A percentile compares a stretch with the other conserved stretches of the same genome.
These are phyloP conservation scores for Poeciliopsis retropinna DNA, from an alignment of 2,113 vertebrate genomes.

Conservation along the genomic window DNA sequence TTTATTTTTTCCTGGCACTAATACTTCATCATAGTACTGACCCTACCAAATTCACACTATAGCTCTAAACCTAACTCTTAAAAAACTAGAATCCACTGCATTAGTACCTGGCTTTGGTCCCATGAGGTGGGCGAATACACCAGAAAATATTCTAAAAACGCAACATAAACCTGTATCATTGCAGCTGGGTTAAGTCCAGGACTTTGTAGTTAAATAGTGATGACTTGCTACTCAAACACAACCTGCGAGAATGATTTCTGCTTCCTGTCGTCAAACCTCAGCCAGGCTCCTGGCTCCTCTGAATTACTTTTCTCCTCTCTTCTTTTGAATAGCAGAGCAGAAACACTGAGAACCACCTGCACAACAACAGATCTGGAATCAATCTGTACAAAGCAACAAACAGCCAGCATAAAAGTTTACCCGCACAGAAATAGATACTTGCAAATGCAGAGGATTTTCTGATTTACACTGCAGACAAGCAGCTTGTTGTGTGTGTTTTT, in stretches of 20 bases:
- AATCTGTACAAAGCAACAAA: constrained; percentile 49
- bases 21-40: no score
- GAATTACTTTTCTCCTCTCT: constrained; percentile 53
- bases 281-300: constrained; percentile 20
- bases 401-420: constrained; percentile 31
- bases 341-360: constrained; percentile 40
- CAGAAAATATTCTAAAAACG: no score
- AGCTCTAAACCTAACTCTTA: no score
- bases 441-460: constrained; percentile 5
- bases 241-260: constrained; percentile 46
- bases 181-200: constrained; percentile 36
- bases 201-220: constrained; percentile 49
- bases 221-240: constrained; percentile 29
- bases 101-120: no score
- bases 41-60: no score
- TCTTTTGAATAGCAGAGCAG: constrained; percentile 37
- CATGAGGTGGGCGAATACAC: no score
- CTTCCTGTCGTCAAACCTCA: constrained; percentile 53
- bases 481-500: neutral
- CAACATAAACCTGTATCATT: constrained; percentile 1
- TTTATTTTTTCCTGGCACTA: no score
- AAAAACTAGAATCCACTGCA: no score
- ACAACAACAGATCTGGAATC: constrained; percentile 28
- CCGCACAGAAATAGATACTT: constrained; percentile 14
- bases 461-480: constrained; percentile 14